Evolutionary conservation across 2,888 invertebrate genomes (phyloP), one percentile per base, ranked within the genome.

Genomic region (Andrena chrysosceles): DNA sequence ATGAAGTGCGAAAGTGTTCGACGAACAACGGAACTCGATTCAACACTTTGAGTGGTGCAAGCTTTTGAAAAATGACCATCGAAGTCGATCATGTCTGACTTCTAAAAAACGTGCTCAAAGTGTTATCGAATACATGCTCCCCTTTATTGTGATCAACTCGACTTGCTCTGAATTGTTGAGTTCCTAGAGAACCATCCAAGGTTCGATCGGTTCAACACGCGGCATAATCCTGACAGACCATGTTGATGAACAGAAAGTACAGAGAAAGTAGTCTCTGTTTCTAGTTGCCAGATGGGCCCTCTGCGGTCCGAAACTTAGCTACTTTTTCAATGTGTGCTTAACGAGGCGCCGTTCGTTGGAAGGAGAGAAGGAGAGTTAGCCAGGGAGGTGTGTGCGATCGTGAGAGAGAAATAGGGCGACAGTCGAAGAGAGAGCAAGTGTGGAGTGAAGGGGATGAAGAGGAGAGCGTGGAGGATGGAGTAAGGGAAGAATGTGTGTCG

Each of bases 401-500:
- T 54, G 64, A 70, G 59, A 73, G 67, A 20, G 64, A 77, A 59
- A 66, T n/a, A 75, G 48, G 42, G 63, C 64, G 23, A 29, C 13
- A 54, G 31, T 54, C 33, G 20, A 16, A 20, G 42, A 48, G 10
- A 26, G 52, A n/a, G 31, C 68, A 35, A 77, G 72, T 76, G 60
- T 66, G 73, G 42, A 16, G 73, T 63, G 60, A 42, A 52, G 56
- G 59, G 59, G 68, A 64, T 64, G 59, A 26, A 29, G 64, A 42
- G 20, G 76, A 66, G 69, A 70, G 72, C 26, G 29, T 72, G 74
- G 31, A 16, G 59, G 68, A 31, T 3, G 16, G 42, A 48, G 59
- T 56, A 77, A 73, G 42, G 73, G 68, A 16, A 42, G 42, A 81
- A 75, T 78, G 77, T 10, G 26, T 73, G 78, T 56, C 16, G 64